Percentiles rank a stretch among this genome's conserved stretches.
Evolutionary conservation across 2,888 invertebrate species (phyloP).

Genomic region (Nomada fabriciana): DNA sequence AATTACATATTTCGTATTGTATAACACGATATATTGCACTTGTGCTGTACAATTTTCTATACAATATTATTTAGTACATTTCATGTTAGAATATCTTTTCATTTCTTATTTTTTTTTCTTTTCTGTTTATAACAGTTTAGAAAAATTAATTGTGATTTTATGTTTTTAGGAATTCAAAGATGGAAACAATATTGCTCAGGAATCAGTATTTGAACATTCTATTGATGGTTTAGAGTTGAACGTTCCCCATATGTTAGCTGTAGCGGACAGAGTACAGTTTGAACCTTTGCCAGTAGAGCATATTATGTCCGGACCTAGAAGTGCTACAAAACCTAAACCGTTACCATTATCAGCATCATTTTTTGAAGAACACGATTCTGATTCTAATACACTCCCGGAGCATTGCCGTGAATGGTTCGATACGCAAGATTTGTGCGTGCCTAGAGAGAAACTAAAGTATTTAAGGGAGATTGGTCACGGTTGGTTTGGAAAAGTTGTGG

Average conservation of each 20-base stretch:
- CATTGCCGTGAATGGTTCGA: constrained; percentile 80
- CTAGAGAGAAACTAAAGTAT: constrained; percentile 91
- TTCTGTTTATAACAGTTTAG: constrained; percentile 3
- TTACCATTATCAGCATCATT: constrained; percentile 75
- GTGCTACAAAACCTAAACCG: constrained; percentile 72
- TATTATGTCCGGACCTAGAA: constrained; percentile 71
- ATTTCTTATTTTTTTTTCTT: not conserved
- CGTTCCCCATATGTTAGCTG: constrained; percentile 73
- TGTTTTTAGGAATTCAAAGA: constrained; percentile 82
- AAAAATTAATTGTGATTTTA: constrained; percentile 49
- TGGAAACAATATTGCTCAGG: constrained; percentile 76
- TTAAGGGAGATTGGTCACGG: constrained; percentile 92
- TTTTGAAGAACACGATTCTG: constrained; percentile 72
- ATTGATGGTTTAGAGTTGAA: constrained; percentile 79
- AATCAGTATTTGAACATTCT: constrained; percentile 74
- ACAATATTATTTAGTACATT: constrained; percentile 11
- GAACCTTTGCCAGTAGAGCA: constrained; percentile 80
- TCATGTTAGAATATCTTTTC: constrained; percentile 14
- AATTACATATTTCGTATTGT: not conserved
- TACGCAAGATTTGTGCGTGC: constrained; percentile 84
- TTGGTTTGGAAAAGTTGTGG: constrained; percentile 95
- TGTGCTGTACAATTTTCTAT: not conserved
- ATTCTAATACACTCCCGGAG: constrained; percentile 67
- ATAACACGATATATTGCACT: not conserved
- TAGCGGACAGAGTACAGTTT: constrained; percentile 78